These are phyloP conservation scores for Heliconius congener DNA, from an alignment of 1,140 invertebrate genomes.

Conservation along the genomic window DNA sequence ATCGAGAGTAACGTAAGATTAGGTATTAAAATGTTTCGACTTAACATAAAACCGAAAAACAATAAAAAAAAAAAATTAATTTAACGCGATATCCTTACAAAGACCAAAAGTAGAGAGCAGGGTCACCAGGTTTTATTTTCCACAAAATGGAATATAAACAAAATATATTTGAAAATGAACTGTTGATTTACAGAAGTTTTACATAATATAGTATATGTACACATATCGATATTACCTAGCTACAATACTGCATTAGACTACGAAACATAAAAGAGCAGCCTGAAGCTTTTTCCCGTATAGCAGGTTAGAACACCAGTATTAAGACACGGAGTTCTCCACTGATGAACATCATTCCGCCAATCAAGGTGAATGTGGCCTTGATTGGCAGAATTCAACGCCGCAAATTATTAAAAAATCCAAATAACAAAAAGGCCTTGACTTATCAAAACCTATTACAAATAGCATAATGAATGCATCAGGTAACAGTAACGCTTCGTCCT, in stretches of 20 bases:
- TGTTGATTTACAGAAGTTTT: too few relatives aligned
- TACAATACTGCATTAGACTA: too few relatives aligned
- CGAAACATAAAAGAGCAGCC: too few relatives aligned
- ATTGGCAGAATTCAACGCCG: neutral
- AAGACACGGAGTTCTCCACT: too few relatives aligned
- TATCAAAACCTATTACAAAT: neutral
- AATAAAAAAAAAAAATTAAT: neutral
- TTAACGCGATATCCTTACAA: neutral
- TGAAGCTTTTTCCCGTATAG: too few relatives aligned
- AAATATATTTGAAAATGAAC: too few relatives aligned
- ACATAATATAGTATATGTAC: too few relatives aligned
- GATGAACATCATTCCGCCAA: too few relatives aligned
- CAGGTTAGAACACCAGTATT: too few relatives aligned
- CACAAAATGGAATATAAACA: too few relatives aligned
- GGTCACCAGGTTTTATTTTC: neutral
- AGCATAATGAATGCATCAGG: neutral
- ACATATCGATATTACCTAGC: too few relatives aligned
- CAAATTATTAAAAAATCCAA: neutral
- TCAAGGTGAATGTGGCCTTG: too few relatives aligned
- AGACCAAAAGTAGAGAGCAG: neutral
- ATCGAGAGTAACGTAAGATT: neutral
- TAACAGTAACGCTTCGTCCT: constrained; percentile 49
- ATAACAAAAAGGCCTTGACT: neutral
- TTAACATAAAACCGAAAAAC: neutral
- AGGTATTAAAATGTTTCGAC: neutral